These are phyloP conservation scores for Wasmannia auropunctata DNA, from an alignment of 1,140 invertebrate genomes.

Conservation along the genomic window DNA sequence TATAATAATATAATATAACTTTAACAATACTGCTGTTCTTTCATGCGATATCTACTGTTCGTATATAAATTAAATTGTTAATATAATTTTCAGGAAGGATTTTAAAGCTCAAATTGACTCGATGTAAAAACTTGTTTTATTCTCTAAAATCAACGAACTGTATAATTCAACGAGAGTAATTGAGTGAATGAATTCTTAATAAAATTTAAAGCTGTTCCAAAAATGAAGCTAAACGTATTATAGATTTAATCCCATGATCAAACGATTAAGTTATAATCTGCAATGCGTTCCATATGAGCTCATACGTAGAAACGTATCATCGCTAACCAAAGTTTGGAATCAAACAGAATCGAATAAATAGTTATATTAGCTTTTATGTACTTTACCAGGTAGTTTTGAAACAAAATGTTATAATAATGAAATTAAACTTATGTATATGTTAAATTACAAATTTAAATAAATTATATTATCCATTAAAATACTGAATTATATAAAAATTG, in stretches of 20 bases:
- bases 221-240: neutral
- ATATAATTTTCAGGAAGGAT: slow-evolving; percentile 14
- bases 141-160: neutral
- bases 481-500: too few relatives aligned
- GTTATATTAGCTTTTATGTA: neutral
- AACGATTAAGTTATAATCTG: too few relatives aligned
- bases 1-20: neutral
- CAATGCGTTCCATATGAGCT: too few relatives aligned
- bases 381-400: neutral
- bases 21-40: neutral
- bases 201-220: neutral
- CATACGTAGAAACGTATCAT: neutral
- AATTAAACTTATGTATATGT: neutral
- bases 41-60: too few relatives aligned
- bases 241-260: too few relatives aligned
- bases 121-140: neutral
- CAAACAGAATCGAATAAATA: neutral
- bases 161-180: neutral
- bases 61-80: neutral
- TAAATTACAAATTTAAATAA: too few relatives aligned
- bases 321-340: neutral
- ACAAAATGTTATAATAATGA: neutral
- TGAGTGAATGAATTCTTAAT: neutral
- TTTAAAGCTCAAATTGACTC: slow-evolving; percentile 19
- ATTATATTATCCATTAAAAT: too few relatives aligned